Conservation (phyloP, 2,113 vertebrate genomes). For the Triplophysa rosa region DNA sequence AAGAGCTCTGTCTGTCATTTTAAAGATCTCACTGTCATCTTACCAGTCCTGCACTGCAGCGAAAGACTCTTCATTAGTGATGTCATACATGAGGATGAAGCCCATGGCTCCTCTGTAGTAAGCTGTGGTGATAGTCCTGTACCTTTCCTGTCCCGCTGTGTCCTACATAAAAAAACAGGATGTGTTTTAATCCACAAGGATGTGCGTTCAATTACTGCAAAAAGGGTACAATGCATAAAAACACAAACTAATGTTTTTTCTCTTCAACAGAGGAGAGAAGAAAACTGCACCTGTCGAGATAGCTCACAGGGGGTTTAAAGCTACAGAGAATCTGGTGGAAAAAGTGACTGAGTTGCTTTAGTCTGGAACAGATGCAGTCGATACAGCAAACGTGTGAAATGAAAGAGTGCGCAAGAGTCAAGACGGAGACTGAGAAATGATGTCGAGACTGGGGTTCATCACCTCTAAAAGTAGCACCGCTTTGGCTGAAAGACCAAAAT, state of each 20-base stretch:
- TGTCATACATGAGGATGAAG: slow-evolving; percentile 91
- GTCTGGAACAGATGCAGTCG: slow-evolving; percentile 4
- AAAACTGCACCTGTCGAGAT: too few species aligned
- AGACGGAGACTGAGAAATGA: background rate
- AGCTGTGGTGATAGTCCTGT: slow-evolving; percentile 87
- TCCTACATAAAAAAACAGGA: slow-evolving; percentile 68
- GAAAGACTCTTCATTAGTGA: slow-evolving; percentile 89
- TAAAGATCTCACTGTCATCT: slow-evolving; percentile 52
- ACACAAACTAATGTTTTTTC: too few species aligned
- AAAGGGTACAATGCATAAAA: background rate
- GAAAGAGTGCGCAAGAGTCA: background rate
- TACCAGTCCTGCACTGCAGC: slow-evolving; percentile 87
- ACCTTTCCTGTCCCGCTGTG: slow-evolving; percentile 87
- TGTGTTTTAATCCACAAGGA: too few species aligned
- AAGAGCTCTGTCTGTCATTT: background rate
- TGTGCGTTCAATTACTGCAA: background rate
- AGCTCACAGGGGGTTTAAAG: too few species aligned
- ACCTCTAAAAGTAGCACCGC: slow-evolving; percentile 15
- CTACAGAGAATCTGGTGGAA: background rate
- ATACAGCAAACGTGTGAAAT: slow-evolving; percentile 10
- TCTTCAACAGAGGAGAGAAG: too few species aligned
- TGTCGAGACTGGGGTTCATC: background rate
- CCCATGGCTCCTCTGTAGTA: slow-evolving; percentile 90
- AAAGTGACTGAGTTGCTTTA: background rate
- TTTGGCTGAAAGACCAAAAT: background rate